Percentiles rank a stretch among this genome's conserved stretches.
phyloP scores from a whole-genome alignment of 2,888 invertebrate species.

The Notodonta dromedarius region DNA sequence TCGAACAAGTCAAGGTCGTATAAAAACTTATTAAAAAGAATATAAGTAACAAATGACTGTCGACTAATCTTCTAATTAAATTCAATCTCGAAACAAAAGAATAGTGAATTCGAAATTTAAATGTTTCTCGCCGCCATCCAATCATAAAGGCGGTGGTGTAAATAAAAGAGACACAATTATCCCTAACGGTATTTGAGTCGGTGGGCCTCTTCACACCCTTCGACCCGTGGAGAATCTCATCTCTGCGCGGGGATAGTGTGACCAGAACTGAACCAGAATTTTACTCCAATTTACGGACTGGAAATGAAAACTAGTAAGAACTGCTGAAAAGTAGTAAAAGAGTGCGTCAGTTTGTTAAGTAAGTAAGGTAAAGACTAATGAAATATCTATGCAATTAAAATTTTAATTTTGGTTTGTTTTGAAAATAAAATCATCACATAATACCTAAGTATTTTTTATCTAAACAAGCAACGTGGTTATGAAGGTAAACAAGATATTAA shows the following conservation, averaged over 20 bases:
- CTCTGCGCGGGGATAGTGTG: conserved; percentile 46
- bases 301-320: too few relatives aligned
- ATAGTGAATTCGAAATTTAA: conserved; percentile 39
- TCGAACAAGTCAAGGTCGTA: conserved; percentile 26
- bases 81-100: conserved; percentile 31
- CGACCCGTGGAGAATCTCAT: conserved; percentile 61
- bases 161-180: conserved; percentile 72
- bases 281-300: neutral
- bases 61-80: conserved; percentile 28
- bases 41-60: conserved; percentile 24
- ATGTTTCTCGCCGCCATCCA: conserved; percentile 45
- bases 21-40: conserved; percentile 30
- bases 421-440: too few relatives aligned
- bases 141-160: conserved; percentile 57
- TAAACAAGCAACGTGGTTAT: too few relatives aligned
- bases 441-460: too few relatives aligned
- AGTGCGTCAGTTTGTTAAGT: too few relatives aligned
- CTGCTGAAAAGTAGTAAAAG: too few relatives aligned
- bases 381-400: too few relatives aligned
- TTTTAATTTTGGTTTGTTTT: too few relatives aligned
- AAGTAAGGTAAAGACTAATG: too few relatives aligned
- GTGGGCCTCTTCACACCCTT: conserved; percentile 64
- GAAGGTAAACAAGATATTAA: too few relatives aligned
- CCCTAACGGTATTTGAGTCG: conserved; percentile 68
- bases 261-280: conserved; percentile 25